Percentiles rank a stretch among this genome's conserved stretches.
phyloP scores from a whole-genome alignment of 2,797 vertebrate species.

The Moxostoma hubbsi region DNA sequence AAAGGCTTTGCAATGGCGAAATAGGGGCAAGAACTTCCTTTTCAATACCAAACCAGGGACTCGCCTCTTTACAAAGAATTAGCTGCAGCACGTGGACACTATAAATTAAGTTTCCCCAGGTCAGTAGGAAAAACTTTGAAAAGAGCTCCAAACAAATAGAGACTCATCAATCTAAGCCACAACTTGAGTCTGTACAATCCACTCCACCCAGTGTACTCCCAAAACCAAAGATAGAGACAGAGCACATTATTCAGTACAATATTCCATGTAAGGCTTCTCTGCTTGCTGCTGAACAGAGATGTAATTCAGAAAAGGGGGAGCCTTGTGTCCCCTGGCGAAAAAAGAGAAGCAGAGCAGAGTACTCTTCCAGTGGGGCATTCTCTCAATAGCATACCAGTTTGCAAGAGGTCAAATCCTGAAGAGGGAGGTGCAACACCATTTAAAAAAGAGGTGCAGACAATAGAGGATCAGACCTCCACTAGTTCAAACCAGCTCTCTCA shows the following conservation, averaged over 20 bases:
- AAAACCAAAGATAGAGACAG: conserved; percentile 21
- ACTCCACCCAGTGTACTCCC: conserved; percentile 1
- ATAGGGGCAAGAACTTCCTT: too few relatives aligned
- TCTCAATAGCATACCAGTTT: conserved; percentile 52
- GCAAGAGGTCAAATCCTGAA: conserved; percentile 63
- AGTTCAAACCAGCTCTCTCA: conserved; percentile 57
- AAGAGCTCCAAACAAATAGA: conserved; percentile 56
- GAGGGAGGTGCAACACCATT: conserved; percentile 61
- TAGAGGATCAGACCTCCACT: conserved; percentile 67
- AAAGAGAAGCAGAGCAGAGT: conserved; percentile 73
- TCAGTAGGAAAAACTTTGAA: conserved; percentile 59
- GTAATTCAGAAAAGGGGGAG: conserved; percentile 68
- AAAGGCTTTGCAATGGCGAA: too few relatives aligned
- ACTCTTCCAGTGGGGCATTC: conserved; percentile 63
- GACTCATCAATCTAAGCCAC: conserved; percentile 43
- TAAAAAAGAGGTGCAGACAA: conserved; percentile 63
- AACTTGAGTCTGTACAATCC: background rate
- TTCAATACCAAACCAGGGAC: conserved; percentile 52
- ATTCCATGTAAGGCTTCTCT: conserved; percentile 53
- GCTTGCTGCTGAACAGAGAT: conserved; percentile 71
- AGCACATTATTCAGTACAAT: background rate
- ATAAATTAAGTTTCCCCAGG: conserved; percentile 62
- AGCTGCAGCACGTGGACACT: conserved; percentile 56
- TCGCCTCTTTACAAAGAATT: conserved; percentile 75
- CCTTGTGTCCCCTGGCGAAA: conserved; percentile 85